Evolutionary conservation across 2,888 invertebrate species (phyloP).

Genomic region (Nemotelus nigrinus): DNA sequence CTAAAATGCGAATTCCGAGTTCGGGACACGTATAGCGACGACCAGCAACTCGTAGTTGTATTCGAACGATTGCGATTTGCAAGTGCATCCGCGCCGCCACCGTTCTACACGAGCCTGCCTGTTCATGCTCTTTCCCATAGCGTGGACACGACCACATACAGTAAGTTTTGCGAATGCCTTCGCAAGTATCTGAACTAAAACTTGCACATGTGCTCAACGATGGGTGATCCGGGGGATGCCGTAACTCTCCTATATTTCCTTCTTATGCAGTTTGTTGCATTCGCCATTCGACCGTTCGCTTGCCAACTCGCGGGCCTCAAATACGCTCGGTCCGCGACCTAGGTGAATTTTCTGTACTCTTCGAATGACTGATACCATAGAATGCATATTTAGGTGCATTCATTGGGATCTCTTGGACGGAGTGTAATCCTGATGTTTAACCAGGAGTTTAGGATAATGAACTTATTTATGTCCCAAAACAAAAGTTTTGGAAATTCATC

Average conservation of each 20-base stretch:
- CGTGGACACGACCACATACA: slow-evolving; percentile 21
- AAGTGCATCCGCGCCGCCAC: slow-evolving; percentile 33
- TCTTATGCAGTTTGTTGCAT: slow-evolving; percentile 30
- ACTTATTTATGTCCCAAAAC: too few species aligned
- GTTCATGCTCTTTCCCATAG: neutral
- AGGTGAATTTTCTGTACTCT: neutral
- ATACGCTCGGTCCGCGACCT: neutral
- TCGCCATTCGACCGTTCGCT: slow-evolving; percentile 6
- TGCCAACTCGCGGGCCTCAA: slow-evolving; percentile 5
- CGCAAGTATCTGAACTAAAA: neutral
- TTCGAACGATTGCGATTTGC: slow-evolving; percentile 16
- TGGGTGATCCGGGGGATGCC: neutral
- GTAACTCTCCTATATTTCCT: slow-evolving; percentile 7
- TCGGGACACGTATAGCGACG: neutral
- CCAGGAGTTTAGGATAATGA: too few species aligned
- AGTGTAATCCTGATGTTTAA: too few species aligned
- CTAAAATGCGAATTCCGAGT: neutral
- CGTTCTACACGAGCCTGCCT: neutral
- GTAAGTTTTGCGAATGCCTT: slow-evolving; percentile 12
- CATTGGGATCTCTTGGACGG: too few species aligned
- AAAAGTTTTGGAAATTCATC: too few species aligned
- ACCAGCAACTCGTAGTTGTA: neutral
- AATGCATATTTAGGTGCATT: too few species aligned
- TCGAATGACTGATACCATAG: neutral
- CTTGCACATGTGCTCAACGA: slow-evolving; percentile 13